Base-by-base conservation (phyloP, 2,113 vertebrate species). In the Rana temporaria region DNA sequence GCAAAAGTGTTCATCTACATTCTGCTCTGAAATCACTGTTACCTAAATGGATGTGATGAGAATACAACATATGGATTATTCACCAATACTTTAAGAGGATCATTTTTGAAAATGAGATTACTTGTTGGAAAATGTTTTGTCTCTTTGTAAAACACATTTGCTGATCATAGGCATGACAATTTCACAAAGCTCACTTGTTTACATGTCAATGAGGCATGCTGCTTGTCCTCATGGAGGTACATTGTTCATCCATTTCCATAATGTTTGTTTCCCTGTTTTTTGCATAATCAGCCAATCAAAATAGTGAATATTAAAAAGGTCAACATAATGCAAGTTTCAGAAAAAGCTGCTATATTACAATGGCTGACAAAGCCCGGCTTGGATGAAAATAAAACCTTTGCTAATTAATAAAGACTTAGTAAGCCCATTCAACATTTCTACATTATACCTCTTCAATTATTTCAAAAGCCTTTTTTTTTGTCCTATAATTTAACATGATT, bases 261-360 rank as follows among this genome's bases (percentile, higher is more conserved):
- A 53, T 73, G 60, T 65, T 73, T 81, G 42, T 55, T 73, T 65
- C 1, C 22, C 24, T 65, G 69, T 82, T 65, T 73, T 53, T 59
- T 53, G 42, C 24, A 74, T 82, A 82, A 82, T 82, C 79, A 82
- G 79, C 69, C 79, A 73, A 82, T 82, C 69, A 73, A 82, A 82
- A 82, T 82, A 52, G 59, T 53, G 79, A 73, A 82, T 82, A 73
- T 82, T 82, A 74, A 82, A 82, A 82, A 82, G 79, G 79, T 82
- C 69, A 82, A 18, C 38, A 24, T 64, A 73, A 65, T 82, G 32
- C n/a, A 53, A 24, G 38, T 81, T 18, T 38, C 24, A 55, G 38
- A 55, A 63, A 56, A 63, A 59, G 64, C 18, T 17, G 20, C 42
- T 22, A 73, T 52, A 71, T 38, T 52, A 52, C 20, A 65, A 60